These are phyloP conservation scores for Diabrotica virgifera DNA, from an alignment of 1,140 invertebrate genomes.

Conservation along the genomic window DNA sequence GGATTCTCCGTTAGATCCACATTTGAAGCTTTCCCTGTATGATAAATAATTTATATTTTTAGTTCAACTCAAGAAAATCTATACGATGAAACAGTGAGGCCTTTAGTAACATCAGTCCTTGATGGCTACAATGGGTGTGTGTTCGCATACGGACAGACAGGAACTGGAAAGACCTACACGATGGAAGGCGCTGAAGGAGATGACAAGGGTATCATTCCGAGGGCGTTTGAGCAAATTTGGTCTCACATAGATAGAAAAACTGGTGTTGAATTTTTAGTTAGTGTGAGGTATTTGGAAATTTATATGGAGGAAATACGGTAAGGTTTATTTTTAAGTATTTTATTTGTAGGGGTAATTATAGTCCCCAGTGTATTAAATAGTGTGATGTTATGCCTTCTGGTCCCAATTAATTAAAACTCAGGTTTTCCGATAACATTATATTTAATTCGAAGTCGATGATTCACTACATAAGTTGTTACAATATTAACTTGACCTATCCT, in stretches of 20 bases:
- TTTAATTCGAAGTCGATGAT: too few species aligned
- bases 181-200: conserved; percentile 82
- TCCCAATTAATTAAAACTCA: too few species aligned
- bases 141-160: conserved; percentile 94
- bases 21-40: too few species aligned
- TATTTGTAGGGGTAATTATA: too few species aligned
- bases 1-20: too few species aligned
- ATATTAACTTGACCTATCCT: too few species aligned
- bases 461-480: too few species aligned
- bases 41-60: conserved; percentile 35
- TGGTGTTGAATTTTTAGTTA: conserved; percentile 88
- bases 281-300: conserved; percentile 91
- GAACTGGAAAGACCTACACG: conserved; percentile 62
- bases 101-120: conserved; percentile 92
- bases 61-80: conserved; percentile 86
- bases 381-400: too few species aligned
- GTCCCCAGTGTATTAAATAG: too few species aligned
- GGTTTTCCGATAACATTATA: too few species aligned
- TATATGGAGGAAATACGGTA: conserved; percentile 84
- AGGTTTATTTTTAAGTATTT: not conserved
- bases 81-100: conserved; percentile 92
- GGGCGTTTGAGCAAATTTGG: conserved; percentile 96
- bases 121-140: conserved; percentile 96
- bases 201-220: conserved; percentile 84
- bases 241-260: conserved; percentile 80